Evolutionary conservation across 2,797 vertebrate genomes (phyloP).

Genomic region (Lagocephalus sceleratus): DNA sequence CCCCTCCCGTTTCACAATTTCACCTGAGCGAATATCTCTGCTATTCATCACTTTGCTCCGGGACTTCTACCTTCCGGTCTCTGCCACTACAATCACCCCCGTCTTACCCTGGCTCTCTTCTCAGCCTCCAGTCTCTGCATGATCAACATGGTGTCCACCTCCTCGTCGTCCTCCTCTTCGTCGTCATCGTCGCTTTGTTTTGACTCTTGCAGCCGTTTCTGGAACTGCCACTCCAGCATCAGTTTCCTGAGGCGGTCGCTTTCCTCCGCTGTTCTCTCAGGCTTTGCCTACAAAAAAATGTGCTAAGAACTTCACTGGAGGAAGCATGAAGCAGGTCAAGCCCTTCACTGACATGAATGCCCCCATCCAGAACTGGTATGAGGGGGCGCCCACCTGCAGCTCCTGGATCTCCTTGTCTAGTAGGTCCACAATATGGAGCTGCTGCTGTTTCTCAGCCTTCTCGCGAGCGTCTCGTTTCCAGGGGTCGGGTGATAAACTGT

Average conservation of each 20-base stretch:
- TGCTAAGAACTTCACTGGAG: neutral
- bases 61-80: neutral
- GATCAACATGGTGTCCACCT: constrained; percentile 93
- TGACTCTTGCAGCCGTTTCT: constrained; percentile 94
- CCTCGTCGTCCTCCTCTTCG: constrained; percentile 93
- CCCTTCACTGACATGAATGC: neutral
- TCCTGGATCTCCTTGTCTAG: constrained; percentile 97
- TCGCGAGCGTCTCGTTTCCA: constrained; percentile 97
- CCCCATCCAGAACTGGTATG: too few species aligned
- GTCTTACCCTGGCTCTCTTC: constrained; percentile 94
- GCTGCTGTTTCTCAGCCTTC: constrained; percentile 97
- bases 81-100: neutral
- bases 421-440: constrained; percentile 95
- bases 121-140: constrained; percentile 97
- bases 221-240: constrained; percentile 99
- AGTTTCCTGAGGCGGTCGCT: constrained; percentile 93
- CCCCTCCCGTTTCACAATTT: neutral
- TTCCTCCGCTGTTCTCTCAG: constrained; percentile 89
- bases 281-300: constrained; percentile 75
- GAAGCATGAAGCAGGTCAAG: too few species aligned
- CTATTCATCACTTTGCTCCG: neutral
- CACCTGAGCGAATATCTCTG: too few species aligned
- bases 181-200: constrained; percentile 96
- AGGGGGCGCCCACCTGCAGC: constrained; percentile 73
- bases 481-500: constrained; percentile 94